phyloP scores from a whole-genome alignment of 2,888 invertebrate genomes.

The Papilio protenor region DNA sequence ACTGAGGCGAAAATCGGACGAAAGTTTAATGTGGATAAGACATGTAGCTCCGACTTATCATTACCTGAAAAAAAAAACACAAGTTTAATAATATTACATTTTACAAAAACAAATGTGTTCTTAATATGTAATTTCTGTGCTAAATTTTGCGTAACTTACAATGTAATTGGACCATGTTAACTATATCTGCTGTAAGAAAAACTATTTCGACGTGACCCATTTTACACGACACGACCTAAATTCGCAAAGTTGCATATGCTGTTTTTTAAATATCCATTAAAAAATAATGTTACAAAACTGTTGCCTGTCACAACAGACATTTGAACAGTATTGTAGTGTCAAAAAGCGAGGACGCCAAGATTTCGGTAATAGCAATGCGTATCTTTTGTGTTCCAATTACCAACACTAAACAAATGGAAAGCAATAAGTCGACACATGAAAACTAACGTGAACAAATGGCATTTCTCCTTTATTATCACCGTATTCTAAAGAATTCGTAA shows the following conservation, averaged over 20 bases:
- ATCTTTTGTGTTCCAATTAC: conserved; percentile 50
- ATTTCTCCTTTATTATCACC: conserved; percentile 57
- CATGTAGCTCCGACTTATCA: conserved; percentile 51
- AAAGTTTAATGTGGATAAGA: conserved; percentile 58
- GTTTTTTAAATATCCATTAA: conserved; percentile 70
- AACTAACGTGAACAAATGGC: conserved; percentile 46
- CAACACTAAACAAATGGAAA: conserved; percentile 44
- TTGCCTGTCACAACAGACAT: conserved; percentile 69
- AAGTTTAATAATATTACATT: conserved; percentile 37
- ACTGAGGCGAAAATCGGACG: conserved; percentile 56
- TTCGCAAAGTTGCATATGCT: conserved; percentile 72
- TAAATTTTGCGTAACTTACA: conserved; percentile 53
- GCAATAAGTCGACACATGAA: conserved; percentile 36
- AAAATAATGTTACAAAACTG: conserved; percentile 73
- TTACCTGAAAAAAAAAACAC: conserved; percentile 71
- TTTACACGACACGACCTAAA: conserved; percentile 72
- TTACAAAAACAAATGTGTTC: conserved; percentile 45
- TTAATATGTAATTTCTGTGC: conserved; percentile 54
- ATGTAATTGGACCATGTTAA: conserved; percentile 80
- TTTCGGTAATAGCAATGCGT: conserved; percentile 64
- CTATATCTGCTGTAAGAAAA: conserved; percentile 69
- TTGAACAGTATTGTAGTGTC: conserved; percentile 67
- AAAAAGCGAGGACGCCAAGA: conserved; percentile 63
- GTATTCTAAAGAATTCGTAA: conserved; percentile 70
- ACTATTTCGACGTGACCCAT: conserved; percentile 79